Percentiles rank a stretch among this genome's conserved stretches.
phyloP scores from a whole-genome alignment of 2,113 vertebrate genomes.

The Thomomys bottae region DNA sequence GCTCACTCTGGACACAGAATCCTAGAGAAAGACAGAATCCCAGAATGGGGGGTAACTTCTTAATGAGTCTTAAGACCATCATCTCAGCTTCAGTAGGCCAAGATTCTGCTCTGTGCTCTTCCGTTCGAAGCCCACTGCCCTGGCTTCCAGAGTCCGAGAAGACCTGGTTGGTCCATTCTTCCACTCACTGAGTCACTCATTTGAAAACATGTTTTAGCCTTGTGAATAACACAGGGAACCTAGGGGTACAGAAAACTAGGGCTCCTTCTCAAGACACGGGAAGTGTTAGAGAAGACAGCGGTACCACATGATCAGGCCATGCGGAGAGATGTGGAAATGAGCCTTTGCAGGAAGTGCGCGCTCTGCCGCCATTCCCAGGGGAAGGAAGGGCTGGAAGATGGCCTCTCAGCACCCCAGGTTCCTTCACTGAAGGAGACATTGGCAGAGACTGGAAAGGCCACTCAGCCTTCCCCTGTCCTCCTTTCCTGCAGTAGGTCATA shows the following conservation, averaged over 20 bases:
- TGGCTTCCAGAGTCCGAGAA: constrained; percentile 1
- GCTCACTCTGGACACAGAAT: background rate
- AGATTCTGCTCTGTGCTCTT: background rate
- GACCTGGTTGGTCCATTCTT: background rate
- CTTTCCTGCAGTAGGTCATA: background rate
- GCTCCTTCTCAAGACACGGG: background rate
- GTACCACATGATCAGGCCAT: background rate
- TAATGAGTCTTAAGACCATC: background rate
- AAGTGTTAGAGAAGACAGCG: background rate
- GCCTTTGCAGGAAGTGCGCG: background rate
- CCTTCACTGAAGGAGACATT: background rate
- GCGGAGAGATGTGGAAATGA: background rate
- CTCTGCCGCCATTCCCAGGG: background rate
- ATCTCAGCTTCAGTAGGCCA: background rate
- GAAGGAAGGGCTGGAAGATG: background rate
- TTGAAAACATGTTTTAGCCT: constrained; percentile 10
- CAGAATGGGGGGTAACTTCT: background rate
- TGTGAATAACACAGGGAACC: background rate
- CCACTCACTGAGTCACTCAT: constrained; percentile 18
- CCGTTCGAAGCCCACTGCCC: background rate
- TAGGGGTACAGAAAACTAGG: background rate
- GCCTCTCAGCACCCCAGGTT: background rate
- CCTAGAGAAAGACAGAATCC: background rate
- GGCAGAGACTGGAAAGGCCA: background rate
- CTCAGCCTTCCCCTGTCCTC: background rate